These are phyloP conservation scores for Eristalinus sepulchralis DNA, from an alignment of 2,888 invertebrate genomes.

Conservation along the genomic window DNA sequence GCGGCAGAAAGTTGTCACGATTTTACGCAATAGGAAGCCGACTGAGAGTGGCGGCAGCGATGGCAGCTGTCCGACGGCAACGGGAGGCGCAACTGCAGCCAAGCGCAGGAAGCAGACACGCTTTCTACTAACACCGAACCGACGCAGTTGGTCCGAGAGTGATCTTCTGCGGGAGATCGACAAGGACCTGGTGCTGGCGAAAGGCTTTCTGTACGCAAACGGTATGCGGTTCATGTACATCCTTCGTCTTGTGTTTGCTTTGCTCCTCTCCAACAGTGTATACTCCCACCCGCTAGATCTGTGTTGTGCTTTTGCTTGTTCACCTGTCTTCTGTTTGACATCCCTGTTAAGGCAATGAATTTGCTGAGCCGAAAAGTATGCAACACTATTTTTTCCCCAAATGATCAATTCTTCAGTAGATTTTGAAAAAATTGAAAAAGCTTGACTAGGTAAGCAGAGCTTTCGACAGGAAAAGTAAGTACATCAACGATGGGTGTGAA, in stretches of 20 bases:
- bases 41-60: conserved; percentile 50
- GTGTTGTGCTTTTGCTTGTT: neutral
- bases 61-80: conserved; percentile 56
- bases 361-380: conserved; percentile 49
- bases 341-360: neutral
- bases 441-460: neutral
- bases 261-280: neutral
- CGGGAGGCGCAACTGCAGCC: conserved; percentile 16
- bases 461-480: conserved; percentile 2
- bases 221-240: conserved; percentile 74
- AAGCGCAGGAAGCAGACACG: conserved; percentile 77
- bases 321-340: neutral
- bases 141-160: conserved; percentile 81
- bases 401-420: neutral
- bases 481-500: neutral
- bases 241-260: conserved; percentile 45
- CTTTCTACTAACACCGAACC: conserved; percentile 78
- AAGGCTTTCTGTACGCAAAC: conserved; percentile 84
- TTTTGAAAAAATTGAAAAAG: neutral
- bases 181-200: conserved; percentile 82
- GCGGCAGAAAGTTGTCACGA: conserved; percentile 63
- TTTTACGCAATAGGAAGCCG: conserved; percentile 69
- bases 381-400: conserved; percentile 30
- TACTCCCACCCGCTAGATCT: neutral
- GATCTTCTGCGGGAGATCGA: conserved; percentile 86